Conservation (phyloP, 2,888 invertebrate genomes). For the Temnothorax ravouxi region DNA sequence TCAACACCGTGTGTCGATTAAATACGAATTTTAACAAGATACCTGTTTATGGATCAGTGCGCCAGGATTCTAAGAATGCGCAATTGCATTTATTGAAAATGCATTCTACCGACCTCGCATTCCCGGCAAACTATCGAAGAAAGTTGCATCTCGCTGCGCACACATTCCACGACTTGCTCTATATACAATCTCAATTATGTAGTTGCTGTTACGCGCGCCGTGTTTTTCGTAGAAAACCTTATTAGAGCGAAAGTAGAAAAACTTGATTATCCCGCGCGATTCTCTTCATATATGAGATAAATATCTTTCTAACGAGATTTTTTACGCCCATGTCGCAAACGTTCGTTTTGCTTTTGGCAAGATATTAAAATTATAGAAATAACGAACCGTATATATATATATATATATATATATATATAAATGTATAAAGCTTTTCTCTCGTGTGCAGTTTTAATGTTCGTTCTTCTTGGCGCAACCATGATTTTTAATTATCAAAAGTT, state of each 20-base stretch:
- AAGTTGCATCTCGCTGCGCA: conserved; percentile 44
- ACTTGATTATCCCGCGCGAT: conserved; percentile 19
- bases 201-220: conserved; percentile 28
- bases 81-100: conserved; percentile 33
- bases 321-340: neutral
- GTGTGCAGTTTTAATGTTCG: neutral
- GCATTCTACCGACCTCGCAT: conserved; percentile 20
- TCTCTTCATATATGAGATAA: conserved; percentile 9
- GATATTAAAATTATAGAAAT: neutral
- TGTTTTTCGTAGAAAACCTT: conserved; percentile 23
- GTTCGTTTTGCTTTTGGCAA: neutral
- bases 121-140: conserved; percentile 37
- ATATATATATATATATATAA: neutral
- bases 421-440: neutral
- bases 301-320: conserved; percentile 30
- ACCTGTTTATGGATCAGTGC: neutral
- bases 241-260: conserved; percentile 52
- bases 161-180: conserved; percentile 54
- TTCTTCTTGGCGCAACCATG: neutral
- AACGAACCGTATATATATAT: neutral
- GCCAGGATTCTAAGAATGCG: neutral
- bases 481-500: neutral
- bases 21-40: neutral
- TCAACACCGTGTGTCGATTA: neutral
- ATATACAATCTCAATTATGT: conserved; percentile 51